Base-by-base conservation (phyloP, 1,140 invertebrate genomes). In the Agrypnia vestita region DNA sequence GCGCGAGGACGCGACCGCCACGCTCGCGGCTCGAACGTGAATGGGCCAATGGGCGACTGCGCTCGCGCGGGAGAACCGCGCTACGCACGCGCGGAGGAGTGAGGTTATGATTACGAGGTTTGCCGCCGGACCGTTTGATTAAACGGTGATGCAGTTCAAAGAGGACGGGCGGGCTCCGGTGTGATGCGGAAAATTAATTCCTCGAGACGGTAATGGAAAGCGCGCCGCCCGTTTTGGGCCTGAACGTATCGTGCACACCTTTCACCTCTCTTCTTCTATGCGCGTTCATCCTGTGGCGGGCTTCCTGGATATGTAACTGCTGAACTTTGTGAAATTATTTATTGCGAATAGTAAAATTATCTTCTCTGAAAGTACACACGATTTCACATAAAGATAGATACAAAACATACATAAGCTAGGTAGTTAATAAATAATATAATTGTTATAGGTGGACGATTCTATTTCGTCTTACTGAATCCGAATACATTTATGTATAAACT, bases 11-110 rank as follows among this genome's bases (percentile, higher is more conserved):
- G 51, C 67, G 67, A 71, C 67, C 67, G 67, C 47, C 46, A 19
- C 67, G 67, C 47, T 51, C 67, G 67, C 15, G 15, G 11, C 49
- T 25, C 67, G 67, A 71, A 53, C 67, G 67, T n/a, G 17, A 71
- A 53, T 71, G 15, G 59, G 12, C 3, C 21, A 25, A n/a, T n/a
- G n/a, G n/a, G n/a, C n/a, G n/a, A n/a, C 11, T 21, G 17, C 47
- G 67, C 9, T 21, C 17, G 11, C 10, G 62, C 11, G 47, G 67
- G 67, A 21, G 61, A 49, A 35, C 9, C 46, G 67, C 15, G 3
- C 4, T 21, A 47, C 67, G 67, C 47, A 49, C 12, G 21, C 59
- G 59, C 59, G 59, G 15, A 21, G 9, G 59, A 25, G 67, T 71
- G 46, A 71, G 46, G 67, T 17, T 71, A 25, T 51, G 67, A 51